These are phyloP conservation scores for Anthopleura sola DNA, from an alignment of 64 coral and sea anemone species.

Conservation along the genomic window DNA sequence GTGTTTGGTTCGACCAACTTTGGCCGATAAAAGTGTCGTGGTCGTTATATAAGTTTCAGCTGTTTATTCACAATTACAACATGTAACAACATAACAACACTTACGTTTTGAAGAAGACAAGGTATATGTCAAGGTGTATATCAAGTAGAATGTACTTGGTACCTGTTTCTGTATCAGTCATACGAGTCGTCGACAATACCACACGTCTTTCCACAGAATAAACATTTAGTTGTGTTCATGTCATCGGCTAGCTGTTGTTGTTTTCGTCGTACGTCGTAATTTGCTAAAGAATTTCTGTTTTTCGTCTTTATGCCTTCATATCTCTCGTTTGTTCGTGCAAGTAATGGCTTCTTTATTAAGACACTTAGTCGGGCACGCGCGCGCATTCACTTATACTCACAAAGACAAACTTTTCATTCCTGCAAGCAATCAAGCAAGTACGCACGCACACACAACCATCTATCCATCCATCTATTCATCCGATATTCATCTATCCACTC, in stretches of 20 bases:
- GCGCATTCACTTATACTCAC: too few relatives aligned
- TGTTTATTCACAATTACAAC: neutral
- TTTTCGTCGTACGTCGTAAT: neutral
- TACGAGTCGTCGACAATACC: neutral
- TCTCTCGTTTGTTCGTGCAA: too few relatives aligned
- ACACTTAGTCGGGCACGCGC: too few relatives aligned
- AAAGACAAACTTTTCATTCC: too few relatives aligned
- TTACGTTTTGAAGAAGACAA: neutral
- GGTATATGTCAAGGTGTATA: neutral
- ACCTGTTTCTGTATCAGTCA: neutral
- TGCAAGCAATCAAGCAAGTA: too few relatives aligned
- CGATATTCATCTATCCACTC: neutral
- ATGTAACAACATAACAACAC: neutral
- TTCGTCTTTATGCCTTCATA: neutral
- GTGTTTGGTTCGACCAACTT: neutral
- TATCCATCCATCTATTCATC: neutral
- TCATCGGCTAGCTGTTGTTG: neutral
- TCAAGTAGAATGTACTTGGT: neutral
- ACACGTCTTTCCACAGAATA: neutral
- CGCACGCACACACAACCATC: too few relatives aligned
- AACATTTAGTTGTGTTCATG: neutral
- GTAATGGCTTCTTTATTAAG: too few relatives aligned
- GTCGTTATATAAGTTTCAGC: neutral
- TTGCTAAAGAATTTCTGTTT: too few relatives aligned
- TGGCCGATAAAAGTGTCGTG: neutral